phyloP scores from a whole-genome alignment of 1,140 invertebrate genomes.

The Homarus americanus region DNA sequence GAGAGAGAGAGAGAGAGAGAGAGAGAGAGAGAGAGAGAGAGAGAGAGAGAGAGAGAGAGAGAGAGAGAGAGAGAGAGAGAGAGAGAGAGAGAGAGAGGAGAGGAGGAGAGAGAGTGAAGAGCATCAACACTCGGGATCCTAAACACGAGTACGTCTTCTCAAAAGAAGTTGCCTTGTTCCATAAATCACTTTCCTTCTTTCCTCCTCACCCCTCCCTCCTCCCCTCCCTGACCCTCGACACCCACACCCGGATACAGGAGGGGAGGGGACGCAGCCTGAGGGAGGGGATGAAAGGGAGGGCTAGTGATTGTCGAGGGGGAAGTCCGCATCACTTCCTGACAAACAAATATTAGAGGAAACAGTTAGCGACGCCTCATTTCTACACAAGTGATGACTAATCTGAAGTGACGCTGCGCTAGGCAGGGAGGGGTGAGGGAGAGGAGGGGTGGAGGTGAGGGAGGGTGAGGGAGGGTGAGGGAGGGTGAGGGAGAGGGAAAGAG shows the following conservation, averaged over 20 bases:
- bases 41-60: not conserved
- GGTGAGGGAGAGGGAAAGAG: not conserved
- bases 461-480: not conserved
- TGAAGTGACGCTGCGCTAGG: constrained; percentile 16
- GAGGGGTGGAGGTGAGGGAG: not conserved
- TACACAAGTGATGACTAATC: constrained; percentile 54
- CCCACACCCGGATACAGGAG: no score
- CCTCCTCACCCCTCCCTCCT: no score
- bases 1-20: not conserved
- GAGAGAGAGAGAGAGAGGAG: not conserved
- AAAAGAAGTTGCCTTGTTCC: no score
- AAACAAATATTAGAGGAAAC: constrained; percentile 53
- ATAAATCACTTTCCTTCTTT: no score
- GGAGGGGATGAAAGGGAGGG: not conserved
- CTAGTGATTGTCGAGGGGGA: not conserved
- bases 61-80: constrained; percentile 6
- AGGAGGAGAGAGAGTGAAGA: not conserved
- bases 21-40: not conserved
- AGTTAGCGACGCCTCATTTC: constrained; percentile 57
- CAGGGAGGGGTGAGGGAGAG: not conserved
- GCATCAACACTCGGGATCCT: no score
- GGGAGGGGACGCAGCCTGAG: no score
- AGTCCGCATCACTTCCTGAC: constrained; percentile 2
- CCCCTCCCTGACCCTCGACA: no score
- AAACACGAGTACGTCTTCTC: no score